Conservation (phyloP, 2,113 vertebrate species). For the Gnathonemus longibarbis region DNA sequence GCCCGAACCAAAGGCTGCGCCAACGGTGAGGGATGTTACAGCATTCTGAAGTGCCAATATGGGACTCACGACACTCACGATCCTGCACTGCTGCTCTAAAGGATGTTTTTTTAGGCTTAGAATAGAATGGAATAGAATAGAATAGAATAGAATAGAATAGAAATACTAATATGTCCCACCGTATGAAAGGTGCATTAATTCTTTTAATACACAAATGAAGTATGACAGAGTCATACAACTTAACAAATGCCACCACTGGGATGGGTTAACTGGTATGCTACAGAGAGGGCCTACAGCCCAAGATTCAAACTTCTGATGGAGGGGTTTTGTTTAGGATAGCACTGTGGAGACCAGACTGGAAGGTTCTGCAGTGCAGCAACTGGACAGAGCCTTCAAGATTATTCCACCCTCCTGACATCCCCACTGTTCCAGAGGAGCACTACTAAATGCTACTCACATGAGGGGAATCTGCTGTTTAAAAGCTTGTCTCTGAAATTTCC, state of each 20-base stretch:
- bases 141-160: not conserved
- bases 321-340: not conserved
- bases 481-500: not conserved
- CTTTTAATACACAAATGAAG: not conserved
- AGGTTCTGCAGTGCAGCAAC: not conserved
- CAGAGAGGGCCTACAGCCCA: not conserved
- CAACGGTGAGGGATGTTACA: conserved; percentile 53
- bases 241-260: not conserved
- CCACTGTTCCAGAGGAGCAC: not conserved
- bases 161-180: not conserved
- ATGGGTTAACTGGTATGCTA: not conserved
- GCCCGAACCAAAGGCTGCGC: conserved; percentile 60
- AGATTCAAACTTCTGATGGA: not conserved
- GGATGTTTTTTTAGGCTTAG: not conserved
- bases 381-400: not conserved
- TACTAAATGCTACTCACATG: not conserved
- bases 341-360: not conserved
- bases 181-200: not conserved
- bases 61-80: not conserved
- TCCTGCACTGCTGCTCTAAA: not conserved
- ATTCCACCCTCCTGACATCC: not conserved
- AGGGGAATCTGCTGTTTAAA: not conserved
- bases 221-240: not conserved
- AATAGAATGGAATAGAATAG: not conserved
- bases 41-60: not conserved